Conservation (phyloP, 2,113 vertebrate genomes). For the Oncorhynchus keta region DNA sequence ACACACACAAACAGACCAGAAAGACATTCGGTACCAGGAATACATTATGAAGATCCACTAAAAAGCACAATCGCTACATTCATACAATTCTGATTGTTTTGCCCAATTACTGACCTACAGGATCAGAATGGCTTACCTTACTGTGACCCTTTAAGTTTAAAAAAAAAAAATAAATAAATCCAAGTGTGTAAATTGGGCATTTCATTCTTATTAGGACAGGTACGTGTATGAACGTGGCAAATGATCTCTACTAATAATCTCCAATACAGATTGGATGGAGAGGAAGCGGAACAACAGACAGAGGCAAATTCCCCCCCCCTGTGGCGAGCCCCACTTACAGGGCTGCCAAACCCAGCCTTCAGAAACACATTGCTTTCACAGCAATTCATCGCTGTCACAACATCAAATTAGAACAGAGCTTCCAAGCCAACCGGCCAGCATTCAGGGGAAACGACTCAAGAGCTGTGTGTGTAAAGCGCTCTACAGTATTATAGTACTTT, state of each 20-base stretch:
- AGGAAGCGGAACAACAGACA: no score
- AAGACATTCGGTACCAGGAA: no score
- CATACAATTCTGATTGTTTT: no score
- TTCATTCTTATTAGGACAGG: no score
- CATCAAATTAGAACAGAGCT: conserved; percentile 66
- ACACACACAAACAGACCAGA: no score
- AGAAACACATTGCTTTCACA: conserved; percentile 59
- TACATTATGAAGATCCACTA: conserved; percentile 9
- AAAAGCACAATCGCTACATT: background rate
- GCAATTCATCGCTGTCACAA: conserved; percentile 69
- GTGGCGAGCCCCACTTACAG: background rate
- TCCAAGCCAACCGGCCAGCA: conserved; percentile 52
- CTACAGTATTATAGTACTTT: no score
- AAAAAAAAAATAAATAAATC: background rate
- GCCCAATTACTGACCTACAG: no score
- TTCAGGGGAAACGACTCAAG: conserved; percentile 51
- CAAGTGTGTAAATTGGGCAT: background rate
- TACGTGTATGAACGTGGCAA: no score
- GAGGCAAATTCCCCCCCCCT: background rate
- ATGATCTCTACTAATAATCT: no score
- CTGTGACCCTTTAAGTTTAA: background rate
- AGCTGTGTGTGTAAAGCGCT: conserved; percentile 6
- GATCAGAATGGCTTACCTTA: no score
- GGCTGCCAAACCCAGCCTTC: conserved; percentile 46
- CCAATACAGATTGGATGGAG: no score